A percentile compares a stretch with the other conserved stretches of the same genome.
phyloP scores from a whole-genome alignment of 2,113 vertebrate species.

The Arizona elegans region DNA sequence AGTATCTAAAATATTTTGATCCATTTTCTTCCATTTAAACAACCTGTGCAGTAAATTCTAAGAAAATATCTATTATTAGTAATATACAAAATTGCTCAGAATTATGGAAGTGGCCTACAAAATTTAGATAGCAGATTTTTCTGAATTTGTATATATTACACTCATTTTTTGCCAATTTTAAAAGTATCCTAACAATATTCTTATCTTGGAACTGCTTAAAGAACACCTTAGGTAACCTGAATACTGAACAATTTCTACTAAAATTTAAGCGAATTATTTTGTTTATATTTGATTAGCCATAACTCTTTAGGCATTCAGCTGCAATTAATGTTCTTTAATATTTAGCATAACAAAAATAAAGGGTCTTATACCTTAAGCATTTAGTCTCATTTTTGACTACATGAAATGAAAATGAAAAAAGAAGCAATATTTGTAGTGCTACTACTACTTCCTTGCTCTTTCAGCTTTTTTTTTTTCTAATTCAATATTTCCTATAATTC shows the following conservation, averaged over 20 bases:
- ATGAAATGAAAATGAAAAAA: conserved; percentile 12
- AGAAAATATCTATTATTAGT: neutral
- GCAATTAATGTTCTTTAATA: neutral
- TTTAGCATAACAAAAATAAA: neutral
- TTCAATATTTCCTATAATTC: conserved; percentile 9
- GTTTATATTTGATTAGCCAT: neutral
- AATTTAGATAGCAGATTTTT: neutral
- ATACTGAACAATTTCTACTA: neutral
- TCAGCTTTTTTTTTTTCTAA: neutral
- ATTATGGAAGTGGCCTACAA: neutral
- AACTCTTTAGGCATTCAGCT: neutral
- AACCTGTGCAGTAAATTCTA: neutral
- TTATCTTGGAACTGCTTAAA: neutral
- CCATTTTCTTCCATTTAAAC: neutral
- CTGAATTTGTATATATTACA: neutral
- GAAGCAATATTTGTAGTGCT: conserved; percentile 15
- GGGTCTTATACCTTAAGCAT: neutral
- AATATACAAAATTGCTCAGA: neutral
- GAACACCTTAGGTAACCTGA: neutral
- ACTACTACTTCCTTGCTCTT: neutral
- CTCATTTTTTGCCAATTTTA: neutral
- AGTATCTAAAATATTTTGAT: too few species aligned
- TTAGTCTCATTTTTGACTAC: neutral
- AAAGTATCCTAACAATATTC: neutral
- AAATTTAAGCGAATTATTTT: neutral